Percentiles rank a stretch among this genome's conserved stretches.
Conservation (phyloP, 2,113 vertebrate species). For the Xiphophorus hellerii region DNA sequence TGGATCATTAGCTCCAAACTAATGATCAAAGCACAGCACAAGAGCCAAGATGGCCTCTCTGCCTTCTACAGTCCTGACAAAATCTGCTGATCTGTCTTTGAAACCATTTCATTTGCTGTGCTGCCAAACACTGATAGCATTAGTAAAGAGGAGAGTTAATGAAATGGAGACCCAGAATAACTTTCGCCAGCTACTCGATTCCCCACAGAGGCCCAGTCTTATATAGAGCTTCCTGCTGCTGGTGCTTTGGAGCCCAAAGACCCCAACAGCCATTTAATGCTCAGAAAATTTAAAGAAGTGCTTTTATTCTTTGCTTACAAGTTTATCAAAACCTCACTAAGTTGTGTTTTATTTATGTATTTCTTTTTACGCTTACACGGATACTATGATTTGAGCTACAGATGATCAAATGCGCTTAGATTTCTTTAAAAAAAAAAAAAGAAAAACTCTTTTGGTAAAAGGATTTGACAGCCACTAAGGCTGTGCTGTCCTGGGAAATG, state of each 20-base stretch:
- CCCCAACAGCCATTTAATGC: no score
- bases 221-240: neutral
- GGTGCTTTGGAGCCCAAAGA: neutral
- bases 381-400: neutral
- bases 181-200: neutral
- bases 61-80: neutral
- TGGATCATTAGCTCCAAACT: neutral
- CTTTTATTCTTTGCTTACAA: neutral
- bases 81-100: neutral
- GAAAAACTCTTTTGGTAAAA: no score
- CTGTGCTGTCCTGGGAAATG: neutral
- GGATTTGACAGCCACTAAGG: no score
- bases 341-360: no score
- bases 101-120: conserved; percentile 22
- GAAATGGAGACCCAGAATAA: conserved; percentile 16
- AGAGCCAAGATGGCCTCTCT: neutral
- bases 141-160: neutral
- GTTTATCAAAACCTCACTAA: neutral
- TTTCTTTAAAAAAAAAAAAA: neutral
- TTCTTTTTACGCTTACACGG: neutral
- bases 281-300: neutral
- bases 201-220: neutral
- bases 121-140: conserved; percentile 27
- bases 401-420: neutral
- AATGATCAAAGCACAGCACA: neutral